Base-by-base conservation (phyloP, 2,888 invertebrate genomes). In the Melanargia galathea region DNA sequence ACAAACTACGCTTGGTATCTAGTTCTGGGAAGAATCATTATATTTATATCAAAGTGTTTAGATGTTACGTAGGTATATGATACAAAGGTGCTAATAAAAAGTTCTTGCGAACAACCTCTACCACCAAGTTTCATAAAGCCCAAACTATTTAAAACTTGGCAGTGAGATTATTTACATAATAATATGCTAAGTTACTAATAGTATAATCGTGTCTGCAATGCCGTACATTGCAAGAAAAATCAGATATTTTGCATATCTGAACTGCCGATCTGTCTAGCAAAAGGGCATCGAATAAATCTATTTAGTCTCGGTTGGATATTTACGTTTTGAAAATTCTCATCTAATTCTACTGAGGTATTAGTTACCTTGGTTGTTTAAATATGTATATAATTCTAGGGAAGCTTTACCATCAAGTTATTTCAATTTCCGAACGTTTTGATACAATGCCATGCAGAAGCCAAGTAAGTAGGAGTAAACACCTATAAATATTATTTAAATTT, bases 401-500 rank as follows among this genome's bases (percentile, higher is more conserved):
- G 30, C 51, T 20, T 2, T 52, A 20, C 11, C 6, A 6, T 13
- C 20, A 35, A 52, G 51, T 18, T 16, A 49, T 49, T 18, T 30
- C 6, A 51, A 7, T 7, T 10, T 49, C 49, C 30, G 7, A 40
- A 35, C 33, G 13, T 18, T 30, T 49, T 26, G 6, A 33, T 20
- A 30, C 49, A 49, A 49, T 49, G 30, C 26, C 49, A 49, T 30
- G 30, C 16, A 30, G 51, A 51, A 30, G 18, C 51, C 51, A 8
- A 11, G 18, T 16, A 49, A 49, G 4, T n/a, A n/a, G 1, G 10
- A 7, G 7, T 40, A n/a, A 38, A 11, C 30, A 2, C 30, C 30
- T 2, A 30, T 30, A n/a, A n/a, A n/a, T n/a, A n/a, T n/a, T n/a
- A n/a, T n/a, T n/a, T n/a, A n/a, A n/a, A n/a, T n/a, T n/a, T n/a